Evolutionary conservation across 1,140 invertebrate genomes (phyloP), one percentile per base, ranked within the genome.

Genomic region (Eumeta japonica): DNA sequence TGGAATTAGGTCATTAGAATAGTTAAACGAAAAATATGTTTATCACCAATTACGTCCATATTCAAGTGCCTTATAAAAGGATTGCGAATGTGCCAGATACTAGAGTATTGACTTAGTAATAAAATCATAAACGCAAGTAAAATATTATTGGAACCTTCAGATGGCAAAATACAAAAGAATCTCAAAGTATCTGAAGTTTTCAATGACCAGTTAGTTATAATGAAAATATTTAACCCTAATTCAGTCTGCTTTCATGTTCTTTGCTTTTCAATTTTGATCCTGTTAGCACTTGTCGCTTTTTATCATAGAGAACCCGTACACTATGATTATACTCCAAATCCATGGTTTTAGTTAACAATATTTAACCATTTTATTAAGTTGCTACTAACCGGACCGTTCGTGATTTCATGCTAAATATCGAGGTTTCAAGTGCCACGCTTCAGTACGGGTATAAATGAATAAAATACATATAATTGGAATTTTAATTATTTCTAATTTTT

Each of bases 121-220:
- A 24, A 24, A 24, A 7, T 24, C 5, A n/a, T 24, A n/a, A 24
- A 7, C 5, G 20, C n/a, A 24, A 24, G n/a, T n/a, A 16, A 35
- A 31, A 30, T 19, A 58, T 67, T 65, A 68, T 67, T 68, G 62
- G 52, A 64, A 64, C 51, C 55, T 67, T 72, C 62, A 67, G 64
- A 33, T 31, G 24, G 27, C 18, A 37, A 39, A 43, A 58, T 56
- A 55, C 55, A 62, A 50, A 59, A 51, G 65, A 66, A 73, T 66
- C 65, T 67, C 67, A 66, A 43, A 35, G 44, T 54, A 57, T 67
- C 62, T 68, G 62, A 73, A 70, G 67, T 34, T 64, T 68, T 61
- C 65, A 66, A 70, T 70, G 63, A 66, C 64, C 65, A 62, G 66
- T 48, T 54, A 54, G 44, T 46, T 49, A 24, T 24, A 7, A 24